Evolutionary conservation across 2,888 invertebrate genomes (phyloP), one percentile per base, ranked within the genome.

Genomic region (Thera obeliscata): DNA sequence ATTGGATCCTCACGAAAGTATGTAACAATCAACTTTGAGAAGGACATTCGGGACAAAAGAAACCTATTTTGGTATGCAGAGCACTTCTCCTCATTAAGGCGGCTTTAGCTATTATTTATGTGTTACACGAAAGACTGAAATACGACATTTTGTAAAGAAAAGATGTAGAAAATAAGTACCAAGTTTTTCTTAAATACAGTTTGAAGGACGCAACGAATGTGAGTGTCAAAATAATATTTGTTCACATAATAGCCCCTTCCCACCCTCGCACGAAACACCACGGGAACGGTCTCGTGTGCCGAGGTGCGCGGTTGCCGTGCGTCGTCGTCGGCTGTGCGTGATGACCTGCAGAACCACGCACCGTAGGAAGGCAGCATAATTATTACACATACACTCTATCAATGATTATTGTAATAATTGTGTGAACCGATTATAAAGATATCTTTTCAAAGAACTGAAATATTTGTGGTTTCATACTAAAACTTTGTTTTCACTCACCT

Each of bases 101-200:
- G 73, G 76, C 79, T 78, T 74, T 74, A 76, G 61, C 76, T 78
- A 78, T 78, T 81, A 81, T 81, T 82, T 82, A 82, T 74, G 81
- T 73, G 74, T 54, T 80, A 78, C 81, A 81, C 78, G 80, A 76
- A 76, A 50, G 35, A 73, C 75, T 76, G 72, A 74, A 72, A 71
- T 50, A 52, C 57, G 43, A 63, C 50, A n/a, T 56, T 57, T 48
- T 35, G 33, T 48, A 11, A 57, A 35, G 22, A 56, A 63, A 49
- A 56, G 33, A 2, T n/a, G 48, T n/a, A n/a, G n/a, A 22, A 22
- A 22, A 22, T 33, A 52, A 8, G 22, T 52, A 33, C 33, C 33
- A 54, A 38, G 12, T 60, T 50, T 12, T 50, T 9, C 0, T 38
- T 52, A 60, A 33, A 33, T 52, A 52, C 8, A 22, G 22, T 12